phyloP scores from a whole-genome alignment of 2,113 vertebrate species.

The Oplegnathus fasciatus region DNA sequence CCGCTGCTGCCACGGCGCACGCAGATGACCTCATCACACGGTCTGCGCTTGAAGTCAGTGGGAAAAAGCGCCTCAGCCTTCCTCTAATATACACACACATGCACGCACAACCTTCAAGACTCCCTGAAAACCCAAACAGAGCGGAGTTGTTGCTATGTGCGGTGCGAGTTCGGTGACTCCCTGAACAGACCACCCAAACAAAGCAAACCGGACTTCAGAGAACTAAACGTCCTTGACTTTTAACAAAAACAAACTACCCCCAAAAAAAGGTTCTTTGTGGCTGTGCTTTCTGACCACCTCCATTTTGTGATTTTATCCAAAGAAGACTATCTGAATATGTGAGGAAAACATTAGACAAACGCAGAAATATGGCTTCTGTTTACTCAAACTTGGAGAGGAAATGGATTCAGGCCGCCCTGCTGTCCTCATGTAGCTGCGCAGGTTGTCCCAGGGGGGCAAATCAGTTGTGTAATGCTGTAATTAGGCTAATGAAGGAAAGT shows the following conservation, averaged over 20 bases:
- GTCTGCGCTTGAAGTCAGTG: conserved; percentile 17
- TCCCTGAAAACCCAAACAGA: conserved; percentile 69
- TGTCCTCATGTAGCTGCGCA: background rate
- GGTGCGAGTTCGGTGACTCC: conserved; percentile 47
- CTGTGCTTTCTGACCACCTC: background rate
- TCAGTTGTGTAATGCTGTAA: conserved; percentile 58
- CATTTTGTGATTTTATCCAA: background rate
- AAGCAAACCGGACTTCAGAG: conserved; percentile 50
- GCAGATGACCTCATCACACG: conserved; percentile 61
- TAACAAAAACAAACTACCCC: conserved; percentile 42
- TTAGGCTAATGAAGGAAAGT: conserved; percentile 54
- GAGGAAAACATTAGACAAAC: conserved; percentile 19
- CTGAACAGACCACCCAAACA: conserved; percentile 73
- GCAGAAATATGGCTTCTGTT: conserved; percentile 27
- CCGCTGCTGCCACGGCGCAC: background rate
- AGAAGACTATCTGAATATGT: conserved; percentile 23
- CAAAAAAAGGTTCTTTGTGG: background rate
- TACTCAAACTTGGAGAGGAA: background rate
- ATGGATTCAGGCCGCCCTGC: conserved; percentile 1
- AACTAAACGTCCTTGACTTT: conserved; percentile 46
- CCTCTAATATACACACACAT: conserved; percentile 9
- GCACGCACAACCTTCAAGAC: conserved; percentile 57
- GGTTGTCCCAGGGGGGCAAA: conserved; percentile 29
- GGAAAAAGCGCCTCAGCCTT: conserved; percentile 28
- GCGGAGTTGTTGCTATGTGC: conserved; percentile 56